These are phyloP conservation scores for Phycodurus eques DNA, from an alignment of 2,113 vertebrate genomes.

Conservation along the genomic window DNA sequence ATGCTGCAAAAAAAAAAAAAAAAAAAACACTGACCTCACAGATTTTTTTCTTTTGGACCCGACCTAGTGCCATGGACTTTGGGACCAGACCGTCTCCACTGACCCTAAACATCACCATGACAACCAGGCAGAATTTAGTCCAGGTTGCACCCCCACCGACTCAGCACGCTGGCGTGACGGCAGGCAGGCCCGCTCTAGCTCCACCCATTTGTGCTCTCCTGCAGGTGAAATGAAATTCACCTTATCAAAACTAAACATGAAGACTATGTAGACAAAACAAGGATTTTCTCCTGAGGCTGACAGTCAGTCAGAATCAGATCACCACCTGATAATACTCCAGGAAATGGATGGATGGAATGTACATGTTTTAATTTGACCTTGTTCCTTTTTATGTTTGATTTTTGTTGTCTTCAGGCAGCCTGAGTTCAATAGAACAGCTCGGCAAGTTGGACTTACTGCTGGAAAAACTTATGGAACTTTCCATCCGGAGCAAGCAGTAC, in stretches of 20 bases:
- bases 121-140: conserved; percentile 57
- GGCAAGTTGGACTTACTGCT: conserved; percentile 15
- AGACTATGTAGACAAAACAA: too few relatives aligned
- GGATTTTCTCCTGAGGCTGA: not conserved
- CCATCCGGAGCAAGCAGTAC: conserved; percentile 76
- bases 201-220: conserved; percentile 65
- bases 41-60: not conserved
- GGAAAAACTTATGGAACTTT: not conserved
- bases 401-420: conserved; percentile 72
- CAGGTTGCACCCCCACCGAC: not conserved
- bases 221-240: conserved; percentile 70
- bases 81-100: conserved; percentile 81
- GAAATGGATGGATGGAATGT: too few relatives aligned
- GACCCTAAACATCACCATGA: conserved; percentile 43
- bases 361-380: not conserved
- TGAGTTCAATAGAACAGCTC: conserved; percentile 78
- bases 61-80: conserved; percentile 88
- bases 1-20: not conserved
- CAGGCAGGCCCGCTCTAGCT: conserved; percentile 63
- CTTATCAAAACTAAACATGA: not conserved
- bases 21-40: not conserved
- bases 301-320: not conserved
- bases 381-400: not conserved
- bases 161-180: conserved; percentile 72
- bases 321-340: too few relatives aligned